A percentile compares a stretch with the other conserved stretches of the same genome.
Evolutionary conservation across 2,797 vertebrate species (phyloP).

Genomic region (Tokudaia muenninki): DNA sequence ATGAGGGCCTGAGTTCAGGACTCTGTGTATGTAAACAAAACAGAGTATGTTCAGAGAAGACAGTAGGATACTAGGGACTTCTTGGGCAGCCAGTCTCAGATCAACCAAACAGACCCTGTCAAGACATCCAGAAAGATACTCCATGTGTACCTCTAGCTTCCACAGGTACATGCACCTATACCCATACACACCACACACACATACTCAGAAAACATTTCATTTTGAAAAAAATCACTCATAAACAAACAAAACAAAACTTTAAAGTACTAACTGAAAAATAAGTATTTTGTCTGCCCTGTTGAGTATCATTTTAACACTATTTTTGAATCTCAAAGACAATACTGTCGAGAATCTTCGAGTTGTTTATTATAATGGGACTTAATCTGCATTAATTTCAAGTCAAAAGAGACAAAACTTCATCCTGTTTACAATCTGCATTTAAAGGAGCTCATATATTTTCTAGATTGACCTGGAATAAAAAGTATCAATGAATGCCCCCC

Average conservation of each 20-base stretch:
- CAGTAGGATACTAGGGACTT: neutral
- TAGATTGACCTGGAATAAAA: slow-evolving; percentile 73
- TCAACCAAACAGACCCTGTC: neutral
- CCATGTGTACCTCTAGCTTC: neutral
- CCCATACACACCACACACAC: neutral
- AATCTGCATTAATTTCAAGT: slow-evolving; percentile 61
- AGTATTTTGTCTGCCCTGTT: neutral
- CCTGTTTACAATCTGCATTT: slow-evolving; percentile 60
- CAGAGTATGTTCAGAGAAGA: neutral
- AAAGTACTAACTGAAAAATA: slow-evolving; percentile 54
- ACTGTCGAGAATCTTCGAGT: slow-evolving; percentile 43
- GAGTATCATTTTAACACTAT: slow-evolving; percentile 56
- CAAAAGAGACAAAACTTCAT: slow-evolving; percentile 68
- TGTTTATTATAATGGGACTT: slow-evolving; percentile 69
- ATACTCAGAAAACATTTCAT: neutral
- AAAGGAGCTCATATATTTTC: slow-evolving; percentile 52
- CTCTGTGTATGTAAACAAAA: neutral
- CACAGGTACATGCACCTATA: neutral
- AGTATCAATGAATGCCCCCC: slow-evolving; percentile 77
- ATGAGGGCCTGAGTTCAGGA: neutral
- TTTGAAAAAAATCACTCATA: neutral
- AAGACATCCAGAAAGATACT: neutral
- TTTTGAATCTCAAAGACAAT: slow-evolving; percentile 54
- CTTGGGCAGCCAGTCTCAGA: neutral
- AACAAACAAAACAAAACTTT: neutral